Evolutionary conservation across 2,113 vertebrate genomes (phyloP).

Genomic region (Chiloscyllium plagiosum): DNA sequence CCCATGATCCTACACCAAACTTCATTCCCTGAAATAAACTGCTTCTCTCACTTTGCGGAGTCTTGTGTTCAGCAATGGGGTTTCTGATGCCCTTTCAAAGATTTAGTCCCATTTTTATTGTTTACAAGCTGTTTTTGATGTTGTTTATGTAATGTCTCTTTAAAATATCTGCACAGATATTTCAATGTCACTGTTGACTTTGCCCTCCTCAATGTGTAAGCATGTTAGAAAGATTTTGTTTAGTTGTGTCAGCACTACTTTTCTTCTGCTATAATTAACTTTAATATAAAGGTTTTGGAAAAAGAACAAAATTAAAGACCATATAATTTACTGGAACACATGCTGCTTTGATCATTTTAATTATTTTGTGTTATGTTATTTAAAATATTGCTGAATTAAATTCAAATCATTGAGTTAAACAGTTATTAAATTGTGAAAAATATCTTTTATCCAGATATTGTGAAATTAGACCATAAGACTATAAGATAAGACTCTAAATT

Average conservation of each 20-base stretch:
- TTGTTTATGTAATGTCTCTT: background rate
- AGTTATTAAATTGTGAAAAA: background rate
- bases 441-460: background rate
- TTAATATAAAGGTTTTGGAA: background rate
- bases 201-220: background rate
- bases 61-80: too few relatives aligned
- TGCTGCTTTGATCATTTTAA: background rate
- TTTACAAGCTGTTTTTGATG: background rate
- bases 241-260: background rate
- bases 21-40: too few relatives aligned
- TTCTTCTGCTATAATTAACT: too few relatives aligned
- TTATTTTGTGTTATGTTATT: background rate
- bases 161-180: background rate
- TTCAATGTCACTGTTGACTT: background rate
- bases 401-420: background rate
- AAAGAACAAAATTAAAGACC: background rate
- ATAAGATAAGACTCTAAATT: too few relatives aligned
- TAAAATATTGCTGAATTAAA: background rate
- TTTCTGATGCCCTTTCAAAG: too few relatives aligned
- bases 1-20: too few relatives aligned
- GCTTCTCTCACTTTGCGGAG: too few relatives aligned
- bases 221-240: background rate
- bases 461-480: background rate
- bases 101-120: too few relatives aligned
- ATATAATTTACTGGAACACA: background rate